These are phyloP conservation scores for Radopholus similis DNA, from an alignment of 1,140 invertebrate species.

Conservation along the genomic window DNA sequence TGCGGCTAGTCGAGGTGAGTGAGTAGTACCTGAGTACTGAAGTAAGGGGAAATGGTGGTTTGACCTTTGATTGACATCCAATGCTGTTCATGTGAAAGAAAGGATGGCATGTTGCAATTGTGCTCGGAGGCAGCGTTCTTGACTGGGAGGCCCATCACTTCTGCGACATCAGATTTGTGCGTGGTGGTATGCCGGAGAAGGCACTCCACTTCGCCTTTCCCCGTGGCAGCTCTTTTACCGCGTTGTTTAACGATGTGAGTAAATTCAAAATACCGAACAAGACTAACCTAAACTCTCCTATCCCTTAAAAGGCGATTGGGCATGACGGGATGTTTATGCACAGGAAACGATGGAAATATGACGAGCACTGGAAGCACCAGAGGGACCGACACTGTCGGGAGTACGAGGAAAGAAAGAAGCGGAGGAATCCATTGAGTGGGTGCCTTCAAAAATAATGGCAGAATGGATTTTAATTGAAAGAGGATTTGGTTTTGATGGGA, in stretches of 20 bases:
- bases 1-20: neutral
- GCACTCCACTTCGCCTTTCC: neutral
- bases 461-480: too few species aligned
- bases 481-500: too few species aligned
- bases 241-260: neutral
- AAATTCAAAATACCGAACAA: too few species aligned
- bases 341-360: neutral
- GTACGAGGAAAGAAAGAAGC: too few species aligned
- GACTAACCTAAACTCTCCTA: neutral
- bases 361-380: too few species aligned
- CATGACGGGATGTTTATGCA: conserved; percentile 1
- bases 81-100: too few species aligned
- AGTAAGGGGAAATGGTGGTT: too few species aligned
- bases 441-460: too few species aligned
- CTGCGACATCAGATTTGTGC: neutral
- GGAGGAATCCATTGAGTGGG: too few species aligned
- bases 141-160: neutral
- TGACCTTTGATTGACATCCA: too few species aligned
- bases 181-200: conserved; percentile 1
- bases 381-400: too few species aligned
- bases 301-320: neutral
- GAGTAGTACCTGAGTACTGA: too few species aligned
- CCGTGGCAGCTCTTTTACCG: neutral
- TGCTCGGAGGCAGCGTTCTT: neutral
- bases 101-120: neutral